Conservation (phyloP, 2,113 vertebrate species). For the Bostrychus sinensis region DNA sequence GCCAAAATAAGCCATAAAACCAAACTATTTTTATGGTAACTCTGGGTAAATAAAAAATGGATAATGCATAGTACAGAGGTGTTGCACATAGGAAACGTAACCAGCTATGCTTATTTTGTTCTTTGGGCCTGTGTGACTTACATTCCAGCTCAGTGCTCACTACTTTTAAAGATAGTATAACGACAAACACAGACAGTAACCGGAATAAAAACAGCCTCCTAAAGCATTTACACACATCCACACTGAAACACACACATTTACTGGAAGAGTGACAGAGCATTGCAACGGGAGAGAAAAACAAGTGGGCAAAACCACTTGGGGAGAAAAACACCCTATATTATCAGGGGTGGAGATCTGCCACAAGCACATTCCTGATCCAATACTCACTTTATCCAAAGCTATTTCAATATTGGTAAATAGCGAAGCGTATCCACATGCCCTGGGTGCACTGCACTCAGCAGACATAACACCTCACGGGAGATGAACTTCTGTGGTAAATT, state of each 20-base stretch:
- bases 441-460: conserved; percentile 36
- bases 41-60: conserved; percentile 48
- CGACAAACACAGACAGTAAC: conserved; percentile 71
- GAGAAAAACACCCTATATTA: conserved; percentile 72
- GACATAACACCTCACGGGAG: conserved; percentile 61
- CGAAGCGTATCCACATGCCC: conserved; percentile 43
- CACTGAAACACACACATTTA: conserved; percentile 42
- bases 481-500: conserved; percentile 34
- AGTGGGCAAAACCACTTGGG: conserved; percentile 72
- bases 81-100: conserved; percentile 50
- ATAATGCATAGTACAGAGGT: conserved; percentile 41
- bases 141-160: conserved; percentile 63
- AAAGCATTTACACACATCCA: conserved; percentile 32
- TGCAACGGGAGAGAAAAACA: conserved; percentile 70
- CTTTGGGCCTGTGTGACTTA: conserved; percentile 63
- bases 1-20: conserved; percentile 38
- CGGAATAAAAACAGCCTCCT: conserved; percentile 67
- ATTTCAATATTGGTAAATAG: conserved; percentile 75
- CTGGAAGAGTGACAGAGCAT: conserved; percentile 75
- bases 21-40: conserved; percentile 29
- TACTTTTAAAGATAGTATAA: conserved; percentile 72
- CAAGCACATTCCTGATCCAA: conserved; percentile 72
- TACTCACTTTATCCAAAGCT: conserved; percentile 70
- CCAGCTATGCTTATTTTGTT: conserved; percentile 57
- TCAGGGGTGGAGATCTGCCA: conserved; percentile 76